Base-by-base conservation (phyloP, 2,888 invertebrate species). In the Gandaritis pyraliata region DNA sequence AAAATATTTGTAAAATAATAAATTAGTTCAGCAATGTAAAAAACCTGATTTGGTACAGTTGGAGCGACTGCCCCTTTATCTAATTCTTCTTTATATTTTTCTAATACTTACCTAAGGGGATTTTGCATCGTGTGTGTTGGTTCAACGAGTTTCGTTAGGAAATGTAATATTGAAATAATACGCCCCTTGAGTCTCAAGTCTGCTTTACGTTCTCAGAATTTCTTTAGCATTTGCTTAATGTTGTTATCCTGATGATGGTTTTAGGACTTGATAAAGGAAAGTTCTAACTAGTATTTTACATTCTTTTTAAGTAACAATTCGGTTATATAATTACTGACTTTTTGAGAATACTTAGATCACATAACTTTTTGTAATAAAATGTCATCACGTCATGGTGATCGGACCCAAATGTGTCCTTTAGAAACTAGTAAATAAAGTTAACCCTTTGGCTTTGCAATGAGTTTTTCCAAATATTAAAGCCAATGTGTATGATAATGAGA, bases 81-180 rank as follows among this genome's bases (percentile, higher is more conserved):
- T 64, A 55, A 65, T 61, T 61, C 58, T 57, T 73, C 71, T 76
- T 85, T 85, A 87, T 85, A 88, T 87, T 85, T 87, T 87, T 86
- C 84, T 89, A 88, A 89, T 87, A 86, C 84, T 82, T 80, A 60
- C 83, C 82, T 76, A 53, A 82, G 80, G 82, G 83, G 83, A 85
- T 85, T 85, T 78, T 83, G 81, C 84, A 82, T 85, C 80, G 83
- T 82, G 77, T 76, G 82, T 78, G 75, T 78, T 68, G 61, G 62
- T 77, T 82, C 77, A 81, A 80, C 75, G 80, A 73, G 72, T 78
- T 78, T 74, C 69, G 75, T 80, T 80, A 82, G 80, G 77, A 83
- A 85, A 86, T 82, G 76, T 81, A 67, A 72, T 76, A 75, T 76
- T 76, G 71, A 62, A 70, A 65, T 68, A 68, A 65, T 67, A 64